phyloP scores from a whole-genome alignment of 2,888 invertebrate species.

The Drosophila meridiana region DNA sequence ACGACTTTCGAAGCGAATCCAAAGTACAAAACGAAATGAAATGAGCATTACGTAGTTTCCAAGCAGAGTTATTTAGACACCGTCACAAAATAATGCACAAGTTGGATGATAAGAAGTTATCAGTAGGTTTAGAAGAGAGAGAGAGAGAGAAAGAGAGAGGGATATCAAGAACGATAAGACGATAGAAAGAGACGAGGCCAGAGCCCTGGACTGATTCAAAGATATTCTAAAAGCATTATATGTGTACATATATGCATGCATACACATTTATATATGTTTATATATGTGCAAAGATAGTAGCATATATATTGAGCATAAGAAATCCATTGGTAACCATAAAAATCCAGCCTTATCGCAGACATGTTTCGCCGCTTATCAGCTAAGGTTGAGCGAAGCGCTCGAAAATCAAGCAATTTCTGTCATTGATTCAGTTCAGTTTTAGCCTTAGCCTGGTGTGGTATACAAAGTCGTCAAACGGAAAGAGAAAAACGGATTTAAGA shows the following conservation, averaged over 20 bases:
- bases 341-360: conserved; percentile 40
- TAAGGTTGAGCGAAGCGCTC: conserved; percentile 9
- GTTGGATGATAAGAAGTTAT: conserved; percentile 58
- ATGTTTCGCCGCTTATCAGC: conserved; percentile 38
- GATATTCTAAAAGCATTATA: conserved; percentile 32
- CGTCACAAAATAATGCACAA: conserved; percentile 41
- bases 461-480: not conserved
- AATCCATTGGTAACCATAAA: conserved; percentile 10
- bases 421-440: conserved; percentile 39
- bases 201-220: conserved; percentile 26
- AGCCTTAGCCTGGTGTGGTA: conserved; percentile 31
- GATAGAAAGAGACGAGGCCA: not conserved
- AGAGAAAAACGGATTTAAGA: not conserved
- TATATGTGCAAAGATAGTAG: not conserved
- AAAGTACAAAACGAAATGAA: conserved; percentile 51
- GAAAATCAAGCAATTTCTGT: conserved; percentile 11
- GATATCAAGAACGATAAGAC: too few relatives aligned
- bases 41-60: conserved; percentile 73
- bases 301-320: conserved; percentile 25
- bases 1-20: conserved; percentile 25
- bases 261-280: not conserved
- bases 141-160: conserved; percentile 1
- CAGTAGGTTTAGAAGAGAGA: conserved; percentile 9
- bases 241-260: not conserved
- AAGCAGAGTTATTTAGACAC: conserved; percentile 69